Conservation (phyloP, 2,113 vertebrate species). For the Marmota flaviventris region DNA sequence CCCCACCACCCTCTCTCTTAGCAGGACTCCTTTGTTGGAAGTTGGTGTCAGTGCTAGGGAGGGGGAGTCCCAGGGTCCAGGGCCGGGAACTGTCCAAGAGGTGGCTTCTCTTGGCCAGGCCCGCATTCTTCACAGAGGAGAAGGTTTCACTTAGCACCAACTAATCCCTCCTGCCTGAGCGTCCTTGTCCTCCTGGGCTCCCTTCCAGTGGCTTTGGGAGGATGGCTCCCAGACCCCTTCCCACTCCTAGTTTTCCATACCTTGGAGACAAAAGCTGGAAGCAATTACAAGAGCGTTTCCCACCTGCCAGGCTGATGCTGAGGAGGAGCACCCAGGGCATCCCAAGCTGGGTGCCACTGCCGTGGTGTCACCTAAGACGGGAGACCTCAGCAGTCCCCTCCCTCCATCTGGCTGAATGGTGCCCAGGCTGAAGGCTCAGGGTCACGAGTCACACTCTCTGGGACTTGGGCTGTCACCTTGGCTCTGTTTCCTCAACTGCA, state of each 20-base stretch:
- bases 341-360: background rate
- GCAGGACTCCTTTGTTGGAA: background rate
- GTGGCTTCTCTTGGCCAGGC: background rate
- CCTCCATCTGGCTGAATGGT: rapidly evolving
- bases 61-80: background rate
- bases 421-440: background rate
- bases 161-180: rapidly evolving
- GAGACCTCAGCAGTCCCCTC: background rate
- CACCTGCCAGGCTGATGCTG: rapidly evolving
- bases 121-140: background rate
- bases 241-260: background rate
- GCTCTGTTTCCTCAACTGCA: background rate
- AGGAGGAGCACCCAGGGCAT: background rate
- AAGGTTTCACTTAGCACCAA: background rate
- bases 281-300: rapidly evolving
- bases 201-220: background rate
- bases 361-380: background rate
- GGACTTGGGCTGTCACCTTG: background rate
- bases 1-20: background rate
- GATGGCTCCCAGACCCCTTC: background rate
- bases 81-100: background rate
- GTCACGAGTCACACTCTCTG: background rate
- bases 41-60: too few species aligned
- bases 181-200: background rate
- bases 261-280: background rate